Evolutionary conservation across 2,888 invertebrate species (phyloP).

Genomic region (Crematogaster levior): DNA sequence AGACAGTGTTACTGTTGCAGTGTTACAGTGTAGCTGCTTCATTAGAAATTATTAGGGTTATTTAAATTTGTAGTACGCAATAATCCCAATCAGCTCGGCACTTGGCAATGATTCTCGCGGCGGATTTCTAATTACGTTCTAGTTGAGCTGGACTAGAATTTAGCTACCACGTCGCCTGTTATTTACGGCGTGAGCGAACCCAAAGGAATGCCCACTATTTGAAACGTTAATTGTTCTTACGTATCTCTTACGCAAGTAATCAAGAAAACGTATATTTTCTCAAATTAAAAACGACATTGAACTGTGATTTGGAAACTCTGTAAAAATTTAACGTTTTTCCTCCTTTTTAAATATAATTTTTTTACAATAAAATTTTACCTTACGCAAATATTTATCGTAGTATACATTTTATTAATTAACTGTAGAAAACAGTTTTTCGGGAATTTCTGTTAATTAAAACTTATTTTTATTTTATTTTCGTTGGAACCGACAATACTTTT

Average conservation of each 20-base stretch:
- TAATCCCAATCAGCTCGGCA: constrained; percentile 39
- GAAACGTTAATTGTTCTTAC: constrained; percentile 43
- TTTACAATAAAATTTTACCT: background rate
- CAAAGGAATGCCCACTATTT: constrained; percentile 25
- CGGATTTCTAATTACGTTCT: constrained; percentile 53
- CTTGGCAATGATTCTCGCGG: constrained; percentile 51
- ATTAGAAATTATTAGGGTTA: constrained; percentile 17
- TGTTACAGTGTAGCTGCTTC: background rate
- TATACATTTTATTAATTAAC: constrained; percentile 6
- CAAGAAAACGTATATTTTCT: background rate
- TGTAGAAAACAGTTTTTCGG: background rate
- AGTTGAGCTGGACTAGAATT: constrained; percentile 48
- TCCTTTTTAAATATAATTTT: background rate
- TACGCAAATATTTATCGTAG: background rate
- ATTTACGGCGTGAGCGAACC: constrained; percentile 48
- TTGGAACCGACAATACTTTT: constrained; percentile 8
- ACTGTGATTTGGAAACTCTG: background rate
- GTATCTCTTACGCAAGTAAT: constrained; percentile 16
- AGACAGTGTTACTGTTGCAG: background rate
- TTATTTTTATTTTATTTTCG: background rate
- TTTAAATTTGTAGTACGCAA: constrained; percentile 37
- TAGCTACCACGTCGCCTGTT: constrained; percentile 37
- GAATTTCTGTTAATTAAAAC: background rate
- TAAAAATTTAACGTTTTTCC: background rate
- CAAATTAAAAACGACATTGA: background rate